A percentile compares a stretch with the other conserved stretches of the same genome.
These are phyloP conservation scores for Ursus arctos DNA, from an alignment of 2,113 vertebrate genomes.

Conservation along the genomic window DNA sequence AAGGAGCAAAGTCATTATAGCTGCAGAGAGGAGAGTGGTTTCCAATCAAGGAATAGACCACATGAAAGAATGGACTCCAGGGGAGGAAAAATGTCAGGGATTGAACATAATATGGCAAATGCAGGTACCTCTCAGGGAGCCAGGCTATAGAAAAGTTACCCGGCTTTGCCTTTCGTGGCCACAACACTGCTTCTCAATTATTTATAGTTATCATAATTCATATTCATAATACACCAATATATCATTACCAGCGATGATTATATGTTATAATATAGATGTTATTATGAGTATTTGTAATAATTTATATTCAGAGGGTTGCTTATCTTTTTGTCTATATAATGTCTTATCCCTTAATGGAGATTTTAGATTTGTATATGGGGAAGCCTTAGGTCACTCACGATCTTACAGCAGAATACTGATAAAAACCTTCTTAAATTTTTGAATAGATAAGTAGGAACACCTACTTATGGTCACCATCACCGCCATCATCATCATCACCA, in stretches of 20 bases:
- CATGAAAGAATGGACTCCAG: rapidly evolving
- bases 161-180: neutral
- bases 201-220: neutral
- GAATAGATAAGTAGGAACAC: neutral
- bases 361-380: neutral
- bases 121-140: rapidly evolving
- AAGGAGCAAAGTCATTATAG: neutral
- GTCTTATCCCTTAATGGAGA: neutral
- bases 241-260: neutral
- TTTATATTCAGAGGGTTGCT: neutral
- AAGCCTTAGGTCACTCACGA: neutral
- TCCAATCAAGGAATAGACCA: neutral
- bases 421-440: neutral
- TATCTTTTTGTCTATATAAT: neutral
- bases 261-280: neutral
- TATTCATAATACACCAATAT: neutral
- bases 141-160: rapidly evolving
- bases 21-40: neutral
- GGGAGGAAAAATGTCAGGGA: rapidly evolving
- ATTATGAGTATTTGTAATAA: too few species aligned
- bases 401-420: neutral
- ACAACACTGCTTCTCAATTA: neutral
- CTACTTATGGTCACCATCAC: neutral
- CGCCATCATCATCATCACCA: rapidly evolving
- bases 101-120: rapidly evolving